phyloP scores from a whole-genome alignment of 1,140 invertebrate species.

The Drosophila kurseongensis region DNA sequence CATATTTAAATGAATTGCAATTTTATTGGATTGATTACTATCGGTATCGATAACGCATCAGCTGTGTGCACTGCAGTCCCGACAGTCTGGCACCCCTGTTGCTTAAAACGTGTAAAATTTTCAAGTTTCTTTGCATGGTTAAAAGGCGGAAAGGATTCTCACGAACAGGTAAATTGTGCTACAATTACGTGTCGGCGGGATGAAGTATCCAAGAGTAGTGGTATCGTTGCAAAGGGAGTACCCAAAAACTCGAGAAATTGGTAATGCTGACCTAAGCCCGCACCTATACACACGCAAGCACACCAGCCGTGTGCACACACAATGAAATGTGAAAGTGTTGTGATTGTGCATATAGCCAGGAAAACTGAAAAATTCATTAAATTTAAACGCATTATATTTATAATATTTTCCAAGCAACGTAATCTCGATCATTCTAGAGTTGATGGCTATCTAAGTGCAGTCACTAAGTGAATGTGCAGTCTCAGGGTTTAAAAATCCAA shows the following conservation, averaged over 20 bases:
- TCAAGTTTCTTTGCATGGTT: conserved; percentile 54
- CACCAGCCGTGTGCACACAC: conserved; percentile 26
- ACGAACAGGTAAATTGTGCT: conserved; percentile 25
- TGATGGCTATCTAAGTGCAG: background rate
- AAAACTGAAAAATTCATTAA: conserved; percentile 32
- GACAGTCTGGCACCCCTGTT: conserved; percentile 52
- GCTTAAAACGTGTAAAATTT: conserved; percentile 74
- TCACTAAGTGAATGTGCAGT: background rate
- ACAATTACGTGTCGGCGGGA: background rate
- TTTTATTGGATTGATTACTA: conserved; percentile 12
- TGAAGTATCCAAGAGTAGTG: background rate
- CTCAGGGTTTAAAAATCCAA: background rate
- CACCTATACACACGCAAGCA: conserved; percentile 37
- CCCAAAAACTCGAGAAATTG: conserved; percentile 11
- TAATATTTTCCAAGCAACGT: conserved; percentile 7
- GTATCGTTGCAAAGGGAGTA: background rate
- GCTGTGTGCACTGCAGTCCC: conserved; percentile 40
- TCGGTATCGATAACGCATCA: conserved; percentile 50
- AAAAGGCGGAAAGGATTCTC: conserved; percentile 30
- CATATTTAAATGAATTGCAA: conserved; percentile 24
- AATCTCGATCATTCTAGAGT: background rate
- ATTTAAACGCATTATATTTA: conserved; percentile 6
- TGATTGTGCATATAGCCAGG: conserved; percentile 54
- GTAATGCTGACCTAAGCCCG: conserved; percentile 72
- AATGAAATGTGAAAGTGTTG: conserved; percentile 76